phyloP scores from a whole-genome alignment of 2,113 vertebrate species.

The Loxodonta africana region DNA sequence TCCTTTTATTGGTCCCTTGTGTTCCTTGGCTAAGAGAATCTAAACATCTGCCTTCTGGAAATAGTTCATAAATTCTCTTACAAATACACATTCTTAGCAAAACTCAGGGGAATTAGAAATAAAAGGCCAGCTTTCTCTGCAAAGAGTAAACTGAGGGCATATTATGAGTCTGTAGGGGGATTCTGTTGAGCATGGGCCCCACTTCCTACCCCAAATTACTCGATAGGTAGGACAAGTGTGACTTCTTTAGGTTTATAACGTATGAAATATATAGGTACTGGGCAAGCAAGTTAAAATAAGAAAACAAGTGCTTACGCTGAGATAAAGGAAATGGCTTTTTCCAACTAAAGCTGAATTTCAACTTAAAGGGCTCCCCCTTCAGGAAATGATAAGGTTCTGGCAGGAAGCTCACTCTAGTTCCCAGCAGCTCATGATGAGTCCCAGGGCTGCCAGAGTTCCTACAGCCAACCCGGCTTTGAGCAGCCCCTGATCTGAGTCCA shows the following conservation, averaged over 20 bases:
- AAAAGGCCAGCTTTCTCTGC: background rate
- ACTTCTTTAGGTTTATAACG: background rate
- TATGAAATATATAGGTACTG: background rate
- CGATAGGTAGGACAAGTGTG: background rate
- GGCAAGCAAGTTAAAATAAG: background rate
- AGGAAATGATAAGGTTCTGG: background rate
- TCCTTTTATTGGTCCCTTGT: background rate
- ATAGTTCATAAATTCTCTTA: background rate
- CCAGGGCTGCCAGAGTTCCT: background rate
- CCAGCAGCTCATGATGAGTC: accelerated
- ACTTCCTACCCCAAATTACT: background rate
- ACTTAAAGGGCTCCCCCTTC: background rate
- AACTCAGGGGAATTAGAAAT: background rate
- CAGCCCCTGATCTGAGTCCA: background rate
- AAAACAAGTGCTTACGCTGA: background rate
- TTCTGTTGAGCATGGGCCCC: too few relatives aligned
- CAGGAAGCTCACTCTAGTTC: background rate
- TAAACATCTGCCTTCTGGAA: background rate
- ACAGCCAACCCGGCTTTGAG: background rate
- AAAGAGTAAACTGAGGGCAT: background rate
- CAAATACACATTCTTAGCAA: background rate
- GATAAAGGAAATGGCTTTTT: background rate
- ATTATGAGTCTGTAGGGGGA: background rate
- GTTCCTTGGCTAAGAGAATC: background rate
- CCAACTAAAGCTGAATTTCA: background rate